Percentiles rank a stretch among this genome's conserved stretches.
phyloP scores from a whole-genome alignment of 1,140 invertebrate species.

The Marisa cornuarietis region DNA sequence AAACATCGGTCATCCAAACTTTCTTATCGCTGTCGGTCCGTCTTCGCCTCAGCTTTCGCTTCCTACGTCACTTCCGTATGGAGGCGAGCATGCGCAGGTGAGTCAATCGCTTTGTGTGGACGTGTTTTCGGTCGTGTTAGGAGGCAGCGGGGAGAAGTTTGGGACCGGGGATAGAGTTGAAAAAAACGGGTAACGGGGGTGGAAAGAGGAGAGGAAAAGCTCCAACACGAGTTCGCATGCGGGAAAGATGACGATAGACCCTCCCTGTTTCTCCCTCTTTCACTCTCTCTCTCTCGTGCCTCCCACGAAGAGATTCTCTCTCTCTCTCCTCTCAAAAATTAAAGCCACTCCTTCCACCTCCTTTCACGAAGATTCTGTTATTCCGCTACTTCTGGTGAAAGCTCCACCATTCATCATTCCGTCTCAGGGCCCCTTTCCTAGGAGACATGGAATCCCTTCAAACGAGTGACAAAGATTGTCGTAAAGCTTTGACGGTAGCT shows the following conservation, averaged over 20 bases:
- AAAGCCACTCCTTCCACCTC: background rate
- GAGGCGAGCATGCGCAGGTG: background rate
- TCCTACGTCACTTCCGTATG: slow-evolving; percentile 2
- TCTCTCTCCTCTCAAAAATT: background rate
- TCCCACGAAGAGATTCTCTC: background rate
- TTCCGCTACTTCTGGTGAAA: too few relatives aligned
- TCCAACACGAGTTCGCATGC: too few relatives aligned
- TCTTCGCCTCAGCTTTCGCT: background rate
- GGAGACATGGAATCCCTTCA: background rate
- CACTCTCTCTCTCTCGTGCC: background rate
- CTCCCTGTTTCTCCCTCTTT: background rate
- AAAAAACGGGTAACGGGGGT: background rate
- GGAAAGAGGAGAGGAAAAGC: background rate
- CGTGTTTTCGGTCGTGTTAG: background rate
- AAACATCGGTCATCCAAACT: slow-evolving; percentile 5
- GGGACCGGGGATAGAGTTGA: background rate
- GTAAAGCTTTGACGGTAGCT: slow-evolving; percentile 7
- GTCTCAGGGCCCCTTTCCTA: background rate
- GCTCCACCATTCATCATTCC: background rate
- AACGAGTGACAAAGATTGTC: slow-evolving; percentile 10
- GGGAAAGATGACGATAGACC: too few relatives aligned
- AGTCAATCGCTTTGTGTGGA: slow-evolving; percentile 6
- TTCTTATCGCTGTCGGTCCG: slow-evolving; percentile 1
- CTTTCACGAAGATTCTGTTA: too few relatives aligned
- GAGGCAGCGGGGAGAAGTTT: background rate